These are phyloP conservation scores for Microctonus aethiopoides DNA, from an alignment of 2,888 invertebrate species.

Conservation along the genomic window DNA sequence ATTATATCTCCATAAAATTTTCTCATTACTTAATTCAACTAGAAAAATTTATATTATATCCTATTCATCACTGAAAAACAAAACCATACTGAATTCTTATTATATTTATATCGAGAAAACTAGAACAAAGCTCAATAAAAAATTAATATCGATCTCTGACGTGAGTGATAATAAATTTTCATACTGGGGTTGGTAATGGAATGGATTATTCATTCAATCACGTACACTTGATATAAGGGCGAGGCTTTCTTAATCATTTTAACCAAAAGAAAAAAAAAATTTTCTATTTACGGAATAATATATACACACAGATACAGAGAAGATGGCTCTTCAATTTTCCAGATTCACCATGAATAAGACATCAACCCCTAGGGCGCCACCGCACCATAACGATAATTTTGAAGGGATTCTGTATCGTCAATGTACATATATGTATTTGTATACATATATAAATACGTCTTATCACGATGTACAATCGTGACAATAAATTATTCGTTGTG, in stretches of 20 bases:
- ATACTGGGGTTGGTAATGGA: neutral
- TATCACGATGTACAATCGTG: neutral
- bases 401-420: neutral
- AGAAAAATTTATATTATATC: too few species aligned
- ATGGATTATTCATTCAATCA: neutral
- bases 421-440: too few species aligned
- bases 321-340: neutral
- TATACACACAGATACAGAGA: neutral
- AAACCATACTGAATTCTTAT: too few species aligned
- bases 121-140: neutral
- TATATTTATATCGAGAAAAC: neutral
- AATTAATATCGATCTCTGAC: neutral
- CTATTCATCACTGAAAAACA: too few species aligned
- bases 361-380: neutral
- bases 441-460: neutral
- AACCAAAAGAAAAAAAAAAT: neutral
- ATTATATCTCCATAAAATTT: too few species aligned
- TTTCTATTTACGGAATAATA: neutral
- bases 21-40: too few species aligned
- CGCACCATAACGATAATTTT: neutral
- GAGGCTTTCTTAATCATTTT: conserved; percentile 1
- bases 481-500: neutral
- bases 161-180: neutral
- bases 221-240: neutral
- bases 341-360: conserved; percentile 10